Evolutionary conservation across 1,140 invertebrate species (phyloP), one percentile per base, ranked within the genome.

Genomic region (Ptiloglossa arizonensis): DNA sequence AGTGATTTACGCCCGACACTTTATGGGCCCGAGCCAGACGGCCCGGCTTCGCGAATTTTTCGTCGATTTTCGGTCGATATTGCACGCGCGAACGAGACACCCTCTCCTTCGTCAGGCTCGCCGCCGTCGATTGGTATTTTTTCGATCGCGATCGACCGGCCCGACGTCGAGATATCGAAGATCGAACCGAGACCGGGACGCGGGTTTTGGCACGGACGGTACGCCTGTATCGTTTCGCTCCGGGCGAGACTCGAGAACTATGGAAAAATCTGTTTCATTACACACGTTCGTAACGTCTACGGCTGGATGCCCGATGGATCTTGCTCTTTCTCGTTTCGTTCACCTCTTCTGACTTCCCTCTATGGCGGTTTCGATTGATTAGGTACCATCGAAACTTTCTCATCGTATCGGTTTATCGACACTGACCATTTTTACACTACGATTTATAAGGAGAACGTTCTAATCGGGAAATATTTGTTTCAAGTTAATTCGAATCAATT

Each of bases 1-100:
- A 90, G 85, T 92, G 92, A 93, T 93, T 92, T 93, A 93, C 91
- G 88, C 85, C 74, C 87, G 91, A 93, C 91, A 91, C 87, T 92
- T 92, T 92, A 93, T 92, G 90, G 89, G 87, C 87, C 89, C 85
- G 81, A 82, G 81, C 87, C 88, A 90, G 91, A 91, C 90, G 88
- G 70, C 85, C 83, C 83, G 87, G 87, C 85, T 91, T 92, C 88
- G 89, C 89, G 86, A 91, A 92, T 92, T 92, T 92, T 92, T 92
- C 91, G 88, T 90, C 85, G 89, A 92, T 92, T 92, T 88, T 87
- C 87, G 73, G 77, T 11, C 68, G 71, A 66, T 60, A 48, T 44
- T 46, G n/a, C 24, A 19, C 59, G 57, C 32, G 3, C 56, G 50
- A 68, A 46, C 71, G 35, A 69, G 27, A 46, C 54, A 35, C 50